A percentile compares a stretch with the other conserved stretches of the same genome.
Conservation (phyloP, 2,113 vertebrate species). For the Eidolon helvum region DNA sequence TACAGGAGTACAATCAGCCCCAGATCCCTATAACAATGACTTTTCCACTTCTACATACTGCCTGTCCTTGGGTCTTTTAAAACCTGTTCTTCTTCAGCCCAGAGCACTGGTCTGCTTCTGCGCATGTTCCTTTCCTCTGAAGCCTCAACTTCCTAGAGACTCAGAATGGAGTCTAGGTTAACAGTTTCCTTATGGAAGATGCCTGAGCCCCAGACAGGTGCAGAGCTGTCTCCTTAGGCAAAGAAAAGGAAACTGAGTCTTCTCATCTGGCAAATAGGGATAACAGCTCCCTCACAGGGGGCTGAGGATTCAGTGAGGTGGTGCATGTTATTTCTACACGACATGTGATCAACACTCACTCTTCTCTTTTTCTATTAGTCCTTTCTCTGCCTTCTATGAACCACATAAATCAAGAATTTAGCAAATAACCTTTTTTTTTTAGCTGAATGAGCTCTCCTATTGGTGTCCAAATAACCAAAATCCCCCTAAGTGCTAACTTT, state of each 20-base stretch:
- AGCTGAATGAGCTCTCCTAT: neutral
- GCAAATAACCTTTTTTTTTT: neutral
- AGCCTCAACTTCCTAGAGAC: neutral
- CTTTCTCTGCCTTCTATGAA: neutral
- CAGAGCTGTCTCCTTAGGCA: neutral
- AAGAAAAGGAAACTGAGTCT: neutral
- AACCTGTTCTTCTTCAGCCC: neutral
- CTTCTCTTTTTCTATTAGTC: neutral
- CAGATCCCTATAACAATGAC: neutral
- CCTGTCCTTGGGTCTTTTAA: neutral
- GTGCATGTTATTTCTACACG: neutral
- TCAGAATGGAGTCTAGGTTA: neutral
- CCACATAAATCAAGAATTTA: neutral
- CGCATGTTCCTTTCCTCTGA: neutral
- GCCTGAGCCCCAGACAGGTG: neutral
- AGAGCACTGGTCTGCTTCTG: neutral
- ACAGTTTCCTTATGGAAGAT: neutral
- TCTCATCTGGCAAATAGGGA: too few relatives aligned
- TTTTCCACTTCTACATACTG: too few relatives aligned
- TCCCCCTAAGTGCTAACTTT: neutral
- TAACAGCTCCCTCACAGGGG: neutral
- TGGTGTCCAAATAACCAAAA: neutral
- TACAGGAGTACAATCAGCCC: neutral
- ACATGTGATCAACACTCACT: fast-evolving
- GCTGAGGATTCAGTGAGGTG: neutral